Evolutionary conservation across 2,888 invertebrate genomes (phyloP).

Genomic region (Nymphalis c-album): DNA sequence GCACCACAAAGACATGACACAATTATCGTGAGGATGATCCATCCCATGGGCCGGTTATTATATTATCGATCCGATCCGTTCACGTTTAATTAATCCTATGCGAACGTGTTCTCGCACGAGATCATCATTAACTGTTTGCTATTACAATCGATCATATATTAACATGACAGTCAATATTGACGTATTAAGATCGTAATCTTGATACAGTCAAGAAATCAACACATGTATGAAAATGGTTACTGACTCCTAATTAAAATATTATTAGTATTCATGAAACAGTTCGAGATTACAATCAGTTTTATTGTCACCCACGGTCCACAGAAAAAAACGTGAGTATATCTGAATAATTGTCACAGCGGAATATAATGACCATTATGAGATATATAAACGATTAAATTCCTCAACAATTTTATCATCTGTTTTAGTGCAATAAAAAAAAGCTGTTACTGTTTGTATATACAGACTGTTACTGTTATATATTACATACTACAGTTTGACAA

Average conservation of each 20-base stretch:
- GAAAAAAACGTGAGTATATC: slow-evolving; percentile 3
- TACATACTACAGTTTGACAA: too few species aligned
- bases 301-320: neutral
- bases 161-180: slow-evolving; percentile 4
- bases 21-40: slow-evolving; percentile 49
- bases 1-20: slow-evolving; percentile 46
- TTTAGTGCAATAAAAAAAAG: too few species aligned
- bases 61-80: slow-evolving; percentile 41
- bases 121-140: neutral
- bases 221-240: slow-evolving; percentile 10
- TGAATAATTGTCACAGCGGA: neutral
- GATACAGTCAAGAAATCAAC: neutral
- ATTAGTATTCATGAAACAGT: slow-evolving; percentile 15
- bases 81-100: slow-evolving; percentile 21
- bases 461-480: too few species aligned
- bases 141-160: slow-evolving; percentile 40
- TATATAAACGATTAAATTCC: neutral
- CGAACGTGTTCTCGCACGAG: neutral
- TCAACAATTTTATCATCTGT: neutral
- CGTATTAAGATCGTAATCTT: slow-evolving; percentile 8
- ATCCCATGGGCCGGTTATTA: slow-evolving; percentile 39
- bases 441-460: too few species aligned
- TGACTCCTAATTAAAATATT: slow-evolving; percentile 2
- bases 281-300: slow-evolving; percentile 6
- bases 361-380: neutral